Evolutionary conservation across 2,113 vertebrate species (phyloP).

Genomic region (Tychaedon coryphoeus): DNA sequence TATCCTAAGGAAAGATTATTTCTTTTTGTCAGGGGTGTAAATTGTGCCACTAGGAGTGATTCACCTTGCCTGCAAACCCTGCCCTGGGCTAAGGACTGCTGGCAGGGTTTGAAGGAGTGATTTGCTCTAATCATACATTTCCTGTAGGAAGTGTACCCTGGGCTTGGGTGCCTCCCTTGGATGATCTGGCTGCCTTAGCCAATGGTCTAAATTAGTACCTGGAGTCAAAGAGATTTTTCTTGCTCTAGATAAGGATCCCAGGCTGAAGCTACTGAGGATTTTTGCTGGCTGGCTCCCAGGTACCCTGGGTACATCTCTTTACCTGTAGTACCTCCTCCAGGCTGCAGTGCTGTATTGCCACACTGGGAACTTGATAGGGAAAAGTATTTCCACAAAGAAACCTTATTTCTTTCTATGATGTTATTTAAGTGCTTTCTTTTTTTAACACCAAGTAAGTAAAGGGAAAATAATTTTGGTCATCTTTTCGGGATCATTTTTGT

Average conservation of each 20-base stretch:
- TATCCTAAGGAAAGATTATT: background rate
- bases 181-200: background rate
- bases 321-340: background rate
- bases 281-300: background rate
- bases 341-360: background rate
- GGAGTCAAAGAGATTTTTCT: background rate
- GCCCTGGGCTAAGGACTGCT: background rate
- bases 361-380: accelerated
- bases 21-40: background rate
- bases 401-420: background rate
- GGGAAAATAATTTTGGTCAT: background rate
- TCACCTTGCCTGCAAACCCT: background rate
- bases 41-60: background rate
- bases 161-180: background rate
- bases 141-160: no score
- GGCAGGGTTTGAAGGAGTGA: background rate
- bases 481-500: background rate
- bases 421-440: background rate
- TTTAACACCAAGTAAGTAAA: background rate
- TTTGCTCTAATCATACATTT: background rate
- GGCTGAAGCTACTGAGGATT: background rate
- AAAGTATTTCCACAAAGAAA: background rate
- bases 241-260: background rate
- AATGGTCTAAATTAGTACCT: background rate
- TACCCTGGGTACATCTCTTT: background rate